Evolutionary conservation across 2,113 vertebrate species (phyloP), one percentile per base, ranked within the genome.

Genomic region (Sceloporus undulatus): DNA sequence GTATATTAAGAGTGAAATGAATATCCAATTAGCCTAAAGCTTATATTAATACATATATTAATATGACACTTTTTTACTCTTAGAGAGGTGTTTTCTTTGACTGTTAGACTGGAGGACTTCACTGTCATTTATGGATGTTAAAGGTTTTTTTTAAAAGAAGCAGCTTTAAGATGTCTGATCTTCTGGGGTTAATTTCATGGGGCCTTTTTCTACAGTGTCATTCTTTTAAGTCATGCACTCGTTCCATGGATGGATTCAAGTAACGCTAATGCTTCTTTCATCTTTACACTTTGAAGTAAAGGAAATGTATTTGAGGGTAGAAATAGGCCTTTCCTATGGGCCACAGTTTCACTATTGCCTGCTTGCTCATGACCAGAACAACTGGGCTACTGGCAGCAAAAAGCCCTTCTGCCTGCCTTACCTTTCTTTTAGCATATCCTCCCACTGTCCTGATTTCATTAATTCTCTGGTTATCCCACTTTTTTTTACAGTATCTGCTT

Each of bases 1-100:
- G 90, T 91, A 85, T 88, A 94, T 92, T 93, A 90, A 89, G 87
- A 94, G 90, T 85, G 76, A 92, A 93, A 94, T 93, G 95, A 84
- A 91, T 95, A 95, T 93, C 95, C 94, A 94, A 89, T 94, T 91
- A 95, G 86, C 89, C 91, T 90, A 94, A 88, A 96, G 90, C 84
- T 86, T 88, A 94, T 85, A 90, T 0, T 92, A 92, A 92, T 95
- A 86, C 90, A 91, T 94, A 93, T 94, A 94, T 94, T 85, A 94
- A 91, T 93, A 86, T 87, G 13, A 48, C 6, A 16, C 25, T n/a
- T 96, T 95, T 93, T 94, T 94, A 91, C 92, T 92, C 92, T 85
- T 6, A 82, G 82, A 81, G 65, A 90, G 81, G 93, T 92, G 94
- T 94, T 92, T 93, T 93, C 94, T 65, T 40, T 87, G 87, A 92